Evolutionary conservation across 1,140 invertebrate genomes (phyloP).

Genomic region (Rhopalosiphum padi): DNA sequence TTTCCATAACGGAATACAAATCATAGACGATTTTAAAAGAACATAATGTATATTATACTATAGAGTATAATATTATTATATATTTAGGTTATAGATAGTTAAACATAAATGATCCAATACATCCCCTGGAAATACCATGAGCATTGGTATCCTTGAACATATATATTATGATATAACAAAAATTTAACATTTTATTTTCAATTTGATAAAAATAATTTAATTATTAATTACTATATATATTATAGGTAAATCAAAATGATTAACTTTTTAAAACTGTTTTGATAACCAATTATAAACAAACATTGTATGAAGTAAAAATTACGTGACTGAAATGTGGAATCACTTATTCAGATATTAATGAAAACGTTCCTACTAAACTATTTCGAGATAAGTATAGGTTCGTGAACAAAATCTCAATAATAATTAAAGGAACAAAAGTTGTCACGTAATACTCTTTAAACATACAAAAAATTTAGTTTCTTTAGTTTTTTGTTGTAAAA

Average conservation of each 20-base stretch:
- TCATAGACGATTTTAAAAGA: too few relatives aligned
- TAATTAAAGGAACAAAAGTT: background rate
- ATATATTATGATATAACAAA: background rate
- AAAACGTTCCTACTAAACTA: background rate
- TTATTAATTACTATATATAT: background rate
- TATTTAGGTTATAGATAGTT: background rate
- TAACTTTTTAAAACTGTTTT: background rate
- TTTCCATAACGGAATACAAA: background rate
- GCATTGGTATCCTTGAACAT: background rate
- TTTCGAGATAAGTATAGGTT: background rate
- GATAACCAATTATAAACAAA: conserved; percentile 23
- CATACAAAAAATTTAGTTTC: background rate
- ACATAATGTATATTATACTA: background rate
- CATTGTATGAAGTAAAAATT: background rate
- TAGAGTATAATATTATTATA: background rate
- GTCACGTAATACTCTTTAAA: background rate
- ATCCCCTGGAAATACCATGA: background rate
- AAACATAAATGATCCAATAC: background rate
- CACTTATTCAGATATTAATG: background rate
- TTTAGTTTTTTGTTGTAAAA: background rate
- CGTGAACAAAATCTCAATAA: background rate
- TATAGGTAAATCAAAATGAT: background rate
- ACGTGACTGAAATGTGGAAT: conserved; percentile 3
- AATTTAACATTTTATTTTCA: background rate
- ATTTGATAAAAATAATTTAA: background rate